phyloP scores from a whole-genome alignment of 2,888 invertebrate genomes.

The Xanthorhoe spadicearia region DNA sequence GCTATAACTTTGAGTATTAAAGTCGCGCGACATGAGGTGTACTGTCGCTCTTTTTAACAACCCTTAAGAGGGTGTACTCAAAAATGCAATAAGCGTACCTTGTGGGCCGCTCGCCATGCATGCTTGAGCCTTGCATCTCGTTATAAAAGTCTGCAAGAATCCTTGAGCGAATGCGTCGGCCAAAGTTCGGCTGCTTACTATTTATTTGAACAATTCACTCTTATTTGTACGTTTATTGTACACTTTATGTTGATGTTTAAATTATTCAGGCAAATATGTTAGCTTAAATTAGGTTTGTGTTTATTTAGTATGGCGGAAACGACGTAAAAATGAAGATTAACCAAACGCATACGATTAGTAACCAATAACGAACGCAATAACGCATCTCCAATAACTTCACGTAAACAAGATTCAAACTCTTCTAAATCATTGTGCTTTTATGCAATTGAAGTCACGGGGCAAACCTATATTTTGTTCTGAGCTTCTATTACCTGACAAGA shows the following conservation, averaged over 20 bases:
- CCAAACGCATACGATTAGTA: too few species aligned
- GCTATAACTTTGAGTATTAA: background rate
- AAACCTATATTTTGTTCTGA: too few species aligned
- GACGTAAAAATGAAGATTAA: too few species aligned
- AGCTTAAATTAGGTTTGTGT: too few species aligned
- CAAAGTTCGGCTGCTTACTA: conserved; percentile 13
- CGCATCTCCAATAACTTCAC: too few species aligned
- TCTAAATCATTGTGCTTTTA: too few species aligned
- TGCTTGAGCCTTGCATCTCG: conserved; percentile 35
- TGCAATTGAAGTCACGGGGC: too few species aligned
- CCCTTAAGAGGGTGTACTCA: conserved; percentile 45
- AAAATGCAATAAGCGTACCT: conserved; percentile 62
- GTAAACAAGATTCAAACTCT: too few species aligned
- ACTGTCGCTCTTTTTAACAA: background rate
- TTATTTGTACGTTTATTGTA: background rate
- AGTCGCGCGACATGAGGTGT: background rate
- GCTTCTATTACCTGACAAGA: too few species aligned
- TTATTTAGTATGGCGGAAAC: too few species aligned
- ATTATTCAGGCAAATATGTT: too few species aligned
- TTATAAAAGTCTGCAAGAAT: conserved; percentile 25
- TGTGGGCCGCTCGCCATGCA: conserved; percentile 38
- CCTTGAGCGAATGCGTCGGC: conserved; percentile 19
- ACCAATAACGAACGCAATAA: too few species aligned
- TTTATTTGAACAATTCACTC: conserved; percentile 17
- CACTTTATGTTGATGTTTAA: background rate